Percentiles rank a stretch among this genome's conserved stretches.
phyloP scores from a whole-genome alignment of 2,113 vertebrate species.

The Mola mola region DNA sequence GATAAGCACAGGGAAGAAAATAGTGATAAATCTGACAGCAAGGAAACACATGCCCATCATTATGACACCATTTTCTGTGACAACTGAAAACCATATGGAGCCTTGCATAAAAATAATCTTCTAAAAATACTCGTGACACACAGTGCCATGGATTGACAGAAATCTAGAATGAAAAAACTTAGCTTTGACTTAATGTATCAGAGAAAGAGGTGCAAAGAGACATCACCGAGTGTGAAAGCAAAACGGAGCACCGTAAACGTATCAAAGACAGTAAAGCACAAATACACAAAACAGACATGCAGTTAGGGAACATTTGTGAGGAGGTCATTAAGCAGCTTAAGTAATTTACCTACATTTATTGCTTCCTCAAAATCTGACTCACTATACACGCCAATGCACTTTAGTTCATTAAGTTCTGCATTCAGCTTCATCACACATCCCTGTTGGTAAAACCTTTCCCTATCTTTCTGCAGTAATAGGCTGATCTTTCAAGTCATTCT shows the following conservation, averaged over 20 bases:
- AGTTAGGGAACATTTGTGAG: constrained; percentile 55
- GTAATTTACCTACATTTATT: constrained; percentile 63
- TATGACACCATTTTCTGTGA: constrained; percentile 31
- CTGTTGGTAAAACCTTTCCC: constrained; percentile 19
- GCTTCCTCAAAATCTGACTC: constrained; percentile 53
- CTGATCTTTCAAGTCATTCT: constrained; percentile 31
- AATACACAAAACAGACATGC: constrained; percentile 38
- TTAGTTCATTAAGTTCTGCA: constrained; percentile 40
- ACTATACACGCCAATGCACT: constrained; percentile 28
- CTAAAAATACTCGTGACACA: not conserved
- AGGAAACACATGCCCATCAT: constrained; percentile 30
- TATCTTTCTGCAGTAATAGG: constrained; percentile 17
- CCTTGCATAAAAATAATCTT: constrained; percentile 15
- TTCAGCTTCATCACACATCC: constrained; percentile 29
- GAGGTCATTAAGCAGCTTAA: constrained; percentile 61
- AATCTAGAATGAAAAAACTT: not conserved
- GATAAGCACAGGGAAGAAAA: constrained; percentile 25
- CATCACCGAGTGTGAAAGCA: not conserved
- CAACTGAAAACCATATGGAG: constrained; percentile 23
- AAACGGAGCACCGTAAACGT: constrained; percentile 7
- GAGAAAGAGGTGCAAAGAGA: not conserved
- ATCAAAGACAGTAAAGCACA: constrained; percentile 42
- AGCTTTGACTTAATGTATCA: constrained; percentile 22
- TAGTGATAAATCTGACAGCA: constrained; percentile 35
- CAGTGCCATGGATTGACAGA: not conserved